Conservation (phyloP, 2,888 invertebrate species). For the Platypus cylindrus region DNA sequence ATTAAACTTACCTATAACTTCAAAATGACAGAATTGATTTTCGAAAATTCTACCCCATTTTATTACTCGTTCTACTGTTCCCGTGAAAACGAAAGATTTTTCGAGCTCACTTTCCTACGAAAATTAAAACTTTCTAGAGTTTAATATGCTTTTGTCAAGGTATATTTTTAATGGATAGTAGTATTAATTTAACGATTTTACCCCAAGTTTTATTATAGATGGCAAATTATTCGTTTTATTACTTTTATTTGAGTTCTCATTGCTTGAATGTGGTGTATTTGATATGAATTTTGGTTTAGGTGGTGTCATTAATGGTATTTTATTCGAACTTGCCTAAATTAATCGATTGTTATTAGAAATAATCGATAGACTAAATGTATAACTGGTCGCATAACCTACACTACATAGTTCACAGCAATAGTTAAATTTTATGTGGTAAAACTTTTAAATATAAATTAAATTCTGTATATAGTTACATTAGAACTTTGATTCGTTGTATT, state of each 20-base stretch:
- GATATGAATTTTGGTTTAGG: conserved; percentile 2
- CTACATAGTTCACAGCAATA: too few relatives aligned
- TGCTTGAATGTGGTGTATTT: not conserved
- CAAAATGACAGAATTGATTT: conserved; percentile 22
- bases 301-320: conserved; percentile 1
- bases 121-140: conserved; percentile 1
- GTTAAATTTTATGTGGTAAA: too few relatives aligned
- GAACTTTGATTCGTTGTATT: too few relatives aligned
- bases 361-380: too few relatives aligned
- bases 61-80: conserved; percentile 24
- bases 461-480: too few relatives aligned
- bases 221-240: not conserved
- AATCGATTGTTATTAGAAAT: too few relatives aligned
- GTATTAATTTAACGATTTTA: not conserved
- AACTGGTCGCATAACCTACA: too few relatives aligned
- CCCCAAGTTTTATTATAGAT: not conserved
- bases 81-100: conserved; percentile 21
- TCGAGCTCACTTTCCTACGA: conserved; percentile 16
- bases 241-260: not conserved
- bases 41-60: conserved; percentile 24
- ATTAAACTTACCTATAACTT: conserved; percentile 23
- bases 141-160: too few relatives aligned
- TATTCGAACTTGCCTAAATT: too few relatives aligned
- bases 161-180: too few relatives aligned
- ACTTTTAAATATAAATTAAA: too few relatives aligned